Evolutionary conservation across 23 tunicate species (phyloP).

Genomic region (Diplosoma virens): DNA sequence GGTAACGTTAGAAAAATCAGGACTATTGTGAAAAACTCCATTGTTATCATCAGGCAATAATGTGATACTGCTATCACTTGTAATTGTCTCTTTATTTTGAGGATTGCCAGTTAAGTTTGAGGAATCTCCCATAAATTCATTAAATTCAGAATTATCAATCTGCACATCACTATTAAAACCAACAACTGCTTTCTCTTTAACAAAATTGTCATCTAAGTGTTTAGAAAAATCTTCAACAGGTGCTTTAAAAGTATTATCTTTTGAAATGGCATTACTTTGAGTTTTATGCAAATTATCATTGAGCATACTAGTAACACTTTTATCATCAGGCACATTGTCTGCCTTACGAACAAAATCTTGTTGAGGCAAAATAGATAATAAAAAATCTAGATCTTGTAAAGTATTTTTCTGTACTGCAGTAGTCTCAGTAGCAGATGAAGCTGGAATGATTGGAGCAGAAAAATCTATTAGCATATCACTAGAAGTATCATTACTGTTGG

Average conservation of each 20-base stretch:
- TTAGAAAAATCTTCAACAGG: not conserved
- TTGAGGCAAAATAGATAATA: slow-evolving; percentile 15
- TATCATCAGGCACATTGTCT: not conserved
- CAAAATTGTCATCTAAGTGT: too few relatives aligned
- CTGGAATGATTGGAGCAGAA: not conserved
- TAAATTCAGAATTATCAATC: slow-evolving; percentile 50
- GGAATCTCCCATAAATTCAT: slow-evolving; percentile 41
- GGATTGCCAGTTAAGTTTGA: too few relatives aligned
- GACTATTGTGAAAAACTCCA: too few relatives aligned
- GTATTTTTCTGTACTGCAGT: not conserved
- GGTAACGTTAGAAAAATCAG: too few relatives aligned
- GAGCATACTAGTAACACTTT: not conserved
- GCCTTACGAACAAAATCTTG: not conserved
- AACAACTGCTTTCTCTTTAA: not conserved
- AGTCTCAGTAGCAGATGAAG: not conserved
- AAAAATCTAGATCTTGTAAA: slow-evolving; percentile 16
- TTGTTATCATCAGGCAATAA: too few relatives aligned
- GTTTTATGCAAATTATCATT: not conserved
- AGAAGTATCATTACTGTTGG: too few relatives aligned
- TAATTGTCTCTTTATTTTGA: too few relatives aligned
- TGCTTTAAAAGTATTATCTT: not conserved
- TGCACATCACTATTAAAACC: slow-evolving; percentile 42
- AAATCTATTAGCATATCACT: slow-evolving; percentile 25
- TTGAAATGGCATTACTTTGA: not conserved
- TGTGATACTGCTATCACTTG: too few relatives aligned